Evolutionary conservation across 2,797 vertebrate genomes (phyloP).

Genomic region (Cheirogaleus major): DNA sequence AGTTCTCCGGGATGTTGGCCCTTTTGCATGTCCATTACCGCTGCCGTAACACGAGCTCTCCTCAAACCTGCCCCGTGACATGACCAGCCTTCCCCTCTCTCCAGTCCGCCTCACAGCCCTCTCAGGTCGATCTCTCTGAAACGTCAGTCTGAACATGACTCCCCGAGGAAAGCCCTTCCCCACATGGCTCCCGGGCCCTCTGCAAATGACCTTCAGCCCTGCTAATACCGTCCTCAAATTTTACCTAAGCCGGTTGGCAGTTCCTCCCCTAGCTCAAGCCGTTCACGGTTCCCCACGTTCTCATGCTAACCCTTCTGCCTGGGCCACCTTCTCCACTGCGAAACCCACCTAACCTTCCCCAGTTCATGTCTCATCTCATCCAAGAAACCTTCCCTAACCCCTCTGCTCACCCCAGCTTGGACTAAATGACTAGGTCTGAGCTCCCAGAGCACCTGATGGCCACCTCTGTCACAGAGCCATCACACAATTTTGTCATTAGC

Average conservation of each 20-base stretch:
- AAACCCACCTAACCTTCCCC: not conserved
- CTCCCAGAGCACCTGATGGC: not conserved
- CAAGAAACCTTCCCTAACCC: not conserved
- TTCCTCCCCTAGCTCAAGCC: not conserved
- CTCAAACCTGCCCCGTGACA: not conserved
- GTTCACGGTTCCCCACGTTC: no score
- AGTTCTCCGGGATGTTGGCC: not conserved
- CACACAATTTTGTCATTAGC: not conserved
- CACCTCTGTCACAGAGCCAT: not conserved
- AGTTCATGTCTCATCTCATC: not conserved
- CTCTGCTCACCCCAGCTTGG: not conserved
- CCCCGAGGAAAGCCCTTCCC: not conserved
- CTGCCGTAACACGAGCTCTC: not conserved
- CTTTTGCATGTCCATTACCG: no score
- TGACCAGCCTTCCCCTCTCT: not conserved
- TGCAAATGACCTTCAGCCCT: not conserved
- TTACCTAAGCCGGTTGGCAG: not conserved
- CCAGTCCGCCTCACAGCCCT: not conserved
- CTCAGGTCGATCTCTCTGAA: not conserved
- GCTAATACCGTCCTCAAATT: not conserved
- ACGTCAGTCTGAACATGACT: not conserved
- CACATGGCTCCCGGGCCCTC: not conserved
- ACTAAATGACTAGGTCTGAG: not conserved
- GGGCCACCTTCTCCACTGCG: not conserved
- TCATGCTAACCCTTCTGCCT: not conserved